Base-by-base conservation (phyloP, 2,888 invertebrate genomes). In the Chironomus tentans region DNA sequence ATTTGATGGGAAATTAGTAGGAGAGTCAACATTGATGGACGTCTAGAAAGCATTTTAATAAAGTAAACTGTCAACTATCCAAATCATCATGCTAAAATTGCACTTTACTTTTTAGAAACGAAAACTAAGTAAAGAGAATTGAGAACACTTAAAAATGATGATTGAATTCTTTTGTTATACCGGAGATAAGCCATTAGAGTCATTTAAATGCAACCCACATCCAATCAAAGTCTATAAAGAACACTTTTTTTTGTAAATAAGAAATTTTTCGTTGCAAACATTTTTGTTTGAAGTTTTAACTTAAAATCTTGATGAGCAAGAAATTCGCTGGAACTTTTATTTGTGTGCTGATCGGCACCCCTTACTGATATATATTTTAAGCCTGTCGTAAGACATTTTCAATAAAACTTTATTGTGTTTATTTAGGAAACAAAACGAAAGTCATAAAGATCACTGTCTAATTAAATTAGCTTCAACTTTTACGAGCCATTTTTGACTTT, bases 141-240 rank as follows among this genome's bases (percentile, higher is more conserved):
- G 65, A 65, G 65, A 65, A 65, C 65, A 65, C 65, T 65, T 21
- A 65, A 65, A 56, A 68, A 68, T 74, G 74, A 65, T 74, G 65
- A 62, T 65, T 65, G 74, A 22, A 68, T 46, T 68, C 61, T 74
- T 62, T 74, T 74, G 56, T 7, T 15, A 74, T 62, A 47, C 74
- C 74, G 74, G 74, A 74, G 74, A 74, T 74, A 28, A 74, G 74
- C 74, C 74, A 74, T 74, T 74, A 74, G 21, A 68, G 22, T 48
- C 74, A 46, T 74, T 74, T 74, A 74, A 74, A 70, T 38, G 62
- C 74, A 47, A 68, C 74, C 74, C 74, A 74, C 74, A 74, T 74
- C 65, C 74, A 74, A 74, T 74, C 74, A 74, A 38, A 28, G 38
- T 38, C 5, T 65, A 21, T 15, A 65, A 65, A 7, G 38, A 38